These are phyloP conservation scores for Carassius auratus DNA, from an alignment of 2,113 vertebrate genomes.

Conservation along the genomic window DNA sequence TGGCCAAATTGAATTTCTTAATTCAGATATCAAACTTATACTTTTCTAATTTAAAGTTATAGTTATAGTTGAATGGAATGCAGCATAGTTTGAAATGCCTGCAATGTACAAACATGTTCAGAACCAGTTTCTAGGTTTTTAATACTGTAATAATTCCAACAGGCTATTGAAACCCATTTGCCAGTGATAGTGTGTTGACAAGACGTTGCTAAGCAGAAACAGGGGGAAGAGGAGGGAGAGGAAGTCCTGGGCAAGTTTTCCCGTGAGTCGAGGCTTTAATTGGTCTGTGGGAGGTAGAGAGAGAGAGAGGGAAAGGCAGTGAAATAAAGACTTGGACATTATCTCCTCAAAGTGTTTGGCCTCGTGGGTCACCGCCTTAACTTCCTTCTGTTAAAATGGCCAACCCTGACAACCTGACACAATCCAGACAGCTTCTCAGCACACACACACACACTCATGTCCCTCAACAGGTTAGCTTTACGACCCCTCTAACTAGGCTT, in stretches of 20 bases:
- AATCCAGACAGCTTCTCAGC: constrained; percentile 69
- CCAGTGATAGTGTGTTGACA: constrained; percentile 39
- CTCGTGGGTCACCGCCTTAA: constrained; percentile 71
- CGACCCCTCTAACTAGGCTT: constrained; percentile 62
- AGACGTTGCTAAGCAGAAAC: constrained; percentile 53
- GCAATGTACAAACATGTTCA: background rate
- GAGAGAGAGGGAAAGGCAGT: constrained; percentile 66
- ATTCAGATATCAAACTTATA: background rate
- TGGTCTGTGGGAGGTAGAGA: constrained; percentile 50
- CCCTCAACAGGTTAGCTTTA: constrained; percentile 75
- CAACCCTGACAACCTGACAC: constrained; percentile 66
- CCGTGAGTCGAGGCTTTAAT: constrained; percentile 52
- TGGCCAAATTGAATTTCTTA: background rate
- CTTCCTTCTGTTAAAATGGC: constrained; percentile 54
- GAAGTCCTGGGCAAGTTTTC: constrained; percentile 45
- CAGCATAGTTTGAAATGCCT: background rate
- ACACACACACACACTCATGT: constrained; percentile 38
- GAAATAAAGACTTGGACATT: constrained; percentile 76
- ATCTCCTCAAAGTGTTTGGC: constrained; percentile 73
- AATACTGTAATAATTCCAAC: background rate
- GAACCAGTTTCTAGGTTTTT: background rate
- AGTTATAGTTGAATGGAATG: background rate
- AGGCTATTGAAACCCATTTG: no score
- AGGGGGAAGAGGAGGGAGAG: constrained; percentile 12
- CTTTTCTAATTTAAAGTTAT: background rate